Evolutionary conservation across 2,113 vertebrate species (phyloP).

Genomic region (Nesoenas mayeri): DNA sequence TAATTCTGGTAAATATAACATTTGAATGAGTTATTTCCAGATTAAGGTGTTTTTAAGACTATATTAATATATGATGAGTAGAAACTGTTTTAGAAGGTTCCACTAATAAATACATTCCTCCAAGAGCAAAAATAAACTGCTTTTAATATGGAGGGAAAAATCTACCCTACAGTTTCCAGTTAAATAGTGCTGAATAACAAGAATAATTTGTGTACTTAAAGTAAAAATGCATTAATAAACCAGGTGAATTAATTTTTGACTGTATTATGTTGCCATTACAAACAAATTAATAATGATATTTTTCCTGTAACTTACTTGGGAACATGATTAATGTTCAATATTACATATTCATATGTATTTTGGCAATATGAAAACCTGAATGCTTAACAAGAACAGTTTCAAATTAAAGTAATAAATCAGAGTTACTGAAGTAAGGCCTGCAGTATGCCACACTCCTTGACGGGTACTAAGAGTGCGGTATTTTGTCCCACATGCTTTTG

Average conservation of each 20-base stretch:
- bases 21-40: background rate
- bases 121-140: background rate
- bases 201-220: constrained; percentile 40
- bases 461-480: background rate
- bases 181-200: constrained; percentile 32
- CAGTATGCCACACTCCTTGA: constrained; percentile 26
- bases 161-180: background rate
- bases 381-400: constrained; percentile 48
- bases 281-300: constrained; percentile 63
- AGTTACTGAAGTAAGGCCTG: constrained; percentile 56
- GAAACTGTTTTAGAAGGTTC: background rate
- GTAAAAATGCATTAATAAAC: constrained; percentile 46
- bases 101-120: background rate
- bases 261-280: constrained; percentile 21
- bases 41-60: background rate
- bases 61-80: background rate
- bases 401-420: constrained; percentile 72
- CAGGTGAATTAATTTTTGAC: constrained; percentile 63
- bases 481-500: constrained; percentile 47
- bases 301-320: constrained; percentile 46
- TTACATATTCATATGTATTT: constrained; percentile 57
- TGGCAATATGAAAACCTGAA: constrained; percentile 52
- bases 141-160: background rate
- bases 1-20: background rate
- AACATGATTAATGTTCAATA: constrained; percentile 71